Evolutionary conservation across 2,113 vertebrate species (phyloP).

Genomic region (Arvicanthis niloticus): DNA sequence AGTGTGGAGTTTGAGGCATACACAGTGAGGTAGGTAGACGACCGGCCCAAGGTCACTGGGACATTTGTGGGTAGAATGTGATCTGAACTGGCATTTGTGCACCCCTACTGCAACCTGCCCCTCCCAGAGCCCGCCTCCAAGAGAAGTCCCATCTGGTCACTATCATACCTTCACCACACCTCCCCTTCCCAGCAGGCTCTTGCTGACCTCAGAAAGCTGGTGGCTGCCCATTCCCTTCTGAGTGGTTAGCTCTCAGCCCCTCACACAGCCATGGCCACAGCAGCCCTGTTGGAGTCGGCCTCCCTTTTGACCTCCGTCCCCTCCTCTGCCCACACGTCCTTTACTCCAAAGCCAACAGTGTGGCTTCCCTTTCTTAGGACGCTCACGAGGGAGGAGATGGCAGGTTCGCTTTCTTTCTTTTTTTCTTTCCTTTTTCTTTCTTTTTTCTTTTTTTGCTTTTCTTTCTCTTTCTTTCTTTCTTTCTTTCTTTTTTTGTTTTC

Average conservation of each 20-base stretch:
- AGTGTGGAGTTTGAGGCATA: constrained; percentile 43
- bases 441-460: neutral
- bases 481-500: neutral
- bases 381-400: neutral
- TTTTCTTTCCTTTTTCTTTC: too few species aligned
- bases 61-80: neutral
- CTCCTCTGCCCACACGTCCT: neutral
- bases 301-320: neutral
- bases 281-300: neutral
- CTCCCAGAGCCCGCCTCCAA: neutral
- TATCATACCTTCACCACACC: neutral
- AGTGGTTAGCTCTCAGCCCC: neutral
- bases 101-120: neutral
- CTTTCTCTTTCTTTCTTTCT: neutral
- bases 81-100: neutral
- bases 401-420: neutral
- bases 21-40: neutral
- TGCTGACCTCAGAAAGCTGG: constrained; percentile 36
- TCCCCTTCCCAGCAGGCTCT: constrained; percentile 27
- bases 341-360: neutral
- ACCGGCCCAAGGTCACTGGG: constrained; percentile 73
- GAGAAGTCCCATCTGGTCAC: constrained; percentile 29
- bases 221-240: neutral
- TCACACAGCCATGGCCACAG: neutral
- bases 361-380: neutral